Conservation (phyloP, 1,140 invertebrate species). For the Sweltsa coloradensis region DNA sequence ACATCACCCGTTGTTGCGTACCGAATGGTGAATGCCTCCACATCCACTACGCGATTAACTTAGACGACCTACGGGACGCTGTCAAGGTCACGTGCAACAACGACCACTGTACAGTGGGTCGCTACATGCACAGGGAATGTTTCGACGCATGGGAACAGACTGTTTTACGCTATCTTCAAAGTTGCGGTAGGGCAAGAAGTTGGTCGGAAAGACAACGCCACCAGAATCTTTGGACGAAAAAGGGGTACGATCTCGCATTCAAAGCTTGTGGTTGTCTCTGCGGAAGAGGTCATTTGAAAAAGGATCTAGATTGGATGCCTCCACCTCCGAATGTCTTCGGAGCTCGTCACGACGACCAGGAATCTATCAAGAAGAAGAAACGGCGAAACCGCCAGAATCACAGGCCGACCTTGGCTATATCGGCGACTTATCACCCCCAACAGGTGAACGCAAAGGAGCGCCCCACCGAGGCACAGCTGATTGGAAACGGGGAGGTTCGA, state of each 20-base stretch:
- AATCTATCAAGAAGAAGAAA: slow-evolving; percentile 59
- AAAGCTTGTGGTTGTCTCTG: slow-evolving; percentile 81
- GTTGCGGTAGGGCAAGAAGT: slow-evolving; percentile 75
- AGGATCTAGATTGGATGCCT: slow-evolving; percentile 84
- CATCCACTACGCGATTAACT: slow-evolving; percentile 42
- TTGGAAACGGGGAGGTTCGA: slow-evolving; percentile 16
- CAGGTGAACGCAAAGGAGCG: slow-evolving; percentile 10
- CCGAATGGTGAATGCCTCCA: slow-evolving; percentile 65
- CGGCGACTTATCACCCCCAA: slow-evolving; percentile 26
- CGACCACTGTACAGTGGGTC: slow-evolving; percentile 71
- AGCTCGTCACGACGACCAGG: slow-evolving; percentile 27
- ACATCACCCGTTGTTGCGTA: slow-evolving; percentile 60
- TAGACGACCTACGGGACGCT: slow-evolving; percentile 62
- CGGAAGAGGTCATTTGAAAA: slow-evolving; percentile 81
- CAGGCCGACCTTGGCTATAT: slow-evolving; percentile 40
- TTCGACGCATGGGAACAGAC: slow-evolving; percentile 87
- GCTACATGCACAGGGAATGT: slow-evolving; percentile 91
- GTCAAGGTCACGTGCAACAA: slow-evolving; percentile 92
- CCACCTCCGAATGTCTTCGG: slow-evolving; percentile 31
- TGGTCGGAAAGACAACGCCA: slow-evolving; percentile 89
- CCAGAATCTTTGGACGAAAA: slow-evolving; percentile 95
- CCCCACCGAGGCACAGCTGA: slow-evolving; percentile 3
- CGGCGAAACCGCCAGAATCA: slow-evolving; percentile 49
- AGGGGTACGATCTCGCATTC: slow-evolving; percentile 87
- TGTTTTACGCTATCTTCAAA: slow-evolving; percentile 76